A percentile compares a stretch with the other conserved stretches of the same genome.
phyloP scores from a whole-genome alignment of 2,888 invertebrate species.

The Papilio demoleus region DNA sequence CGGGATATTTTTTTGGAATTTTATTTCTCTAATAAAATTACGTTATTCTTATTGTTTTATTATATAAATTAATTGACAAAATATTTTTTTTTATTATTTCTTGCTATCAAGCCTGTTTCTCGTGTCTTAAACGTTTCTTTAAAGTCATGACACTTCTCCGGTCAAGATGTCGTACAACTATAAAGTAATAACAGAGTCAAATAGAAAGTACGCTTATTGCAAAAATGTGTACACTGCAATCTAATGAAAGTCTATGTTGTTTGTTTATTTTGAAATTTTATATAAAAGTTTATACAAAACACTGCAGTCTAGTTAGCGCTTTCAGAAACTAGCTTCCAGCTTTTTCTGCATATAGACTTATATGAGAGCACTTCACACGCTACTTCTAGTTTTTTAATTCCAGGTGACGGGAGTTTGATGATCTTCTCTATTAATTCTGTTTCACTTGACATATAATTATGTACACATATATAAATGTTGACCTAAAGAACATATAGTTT shows the following conservation, averaged over 20 bases:
- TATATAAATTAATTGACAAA: too few species aligned
- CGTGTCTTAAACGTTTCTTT: background rate
- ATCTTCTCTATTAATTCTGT: constrained; percentile 5
- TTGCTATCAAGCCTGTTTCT: background rate
- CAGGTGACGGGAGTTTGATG: constrained; percentile 1
- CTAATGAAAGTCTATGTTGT: background rate
- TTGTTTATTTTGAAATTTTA: constrained; percentile 1
- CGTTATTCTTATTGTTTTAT: too few species aligned
- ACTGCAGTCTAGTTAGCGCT: constrained; percentile 9
- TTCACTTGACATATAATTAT: background rate
- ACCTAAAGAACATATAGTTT: background rate
- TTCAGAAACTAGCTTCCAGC: constrained; percentile 5
- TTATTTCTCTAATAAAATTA: too few species aligned
- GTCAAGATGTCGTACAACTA: background rate
- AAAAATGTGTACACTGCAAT: background rate
- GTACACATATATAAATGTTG: background rate
- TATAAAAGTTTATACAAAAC: background rate
- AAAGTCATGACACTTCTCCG: background rate
- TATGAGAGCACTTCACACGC: background rate
- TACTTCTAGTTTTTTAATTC: constrained; percentile 4
- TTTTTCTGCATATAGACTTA: background rate
- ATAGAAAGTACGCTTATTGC: background rate
- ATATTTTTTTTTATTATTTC: background rate
- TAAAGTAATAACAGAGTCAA: background rate
- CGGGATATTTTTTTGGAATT: too few species aligned